Evolutionary conservation across 2,113 vertebrate genomes (phyloP).

Genomic region (Pristiophorus japonicus): DNA sequence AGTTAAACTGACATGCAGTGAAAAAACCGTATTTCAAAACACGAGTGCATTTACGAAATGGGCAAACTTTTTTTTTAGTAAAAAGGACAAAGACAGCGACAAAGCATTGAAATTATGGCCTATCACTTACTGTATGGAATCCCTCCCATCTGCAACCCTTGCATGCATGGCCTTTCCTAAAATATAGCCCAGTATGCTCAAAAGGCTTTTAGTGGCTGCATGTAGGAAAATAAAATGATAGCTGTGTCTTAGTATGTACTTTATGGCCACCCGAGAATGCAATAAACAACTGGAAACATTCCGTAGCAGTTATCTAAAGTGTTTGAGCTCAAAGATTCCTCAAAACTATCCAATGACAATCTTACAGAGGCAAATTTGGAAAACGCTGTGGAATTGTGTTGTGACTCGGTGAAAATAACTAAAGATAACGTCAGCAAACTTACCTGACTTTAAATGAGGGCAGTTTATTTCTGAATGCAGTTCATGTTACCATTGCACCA

Average conservation of each 20-base stretch:
- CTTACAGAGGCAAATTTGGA: not conserved
- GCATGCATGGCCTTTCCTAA: not conserved
- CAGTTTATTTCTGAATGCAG: not conserved
- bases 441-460: not conserved
- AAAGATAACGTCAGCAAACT: not conserved
- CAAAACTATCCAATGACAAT: not conserved
- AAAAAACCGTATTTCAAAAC: not conserved
- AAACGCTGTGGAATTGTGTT: too few relatives aligned
- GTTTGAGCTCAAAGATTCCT: not conserved
- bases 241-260: not conserved
- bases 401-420: not conserved
- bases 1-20: not conserved
- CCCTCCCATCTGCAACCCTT: not conserved
- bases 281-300: not conserved
- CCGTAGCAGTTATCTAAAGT: not conserved
- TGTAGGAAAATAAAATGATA: not conserved
- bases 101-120: not conserved
- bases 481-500: too few relatives aligned
- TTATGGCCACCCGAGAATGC: not conserved
- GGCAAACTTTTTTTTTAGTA: not conserved
- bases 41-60: conserved; percentile 24
- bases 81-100: not conserved
- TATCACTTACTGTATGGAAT: not conserved
- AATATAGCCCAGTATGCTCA: not conserved
- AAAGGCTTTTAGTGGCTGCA: not conserved